Conservation (phyloP, 2,797 vertebrate genomes). For the Nyctalus aviator region DNA sequence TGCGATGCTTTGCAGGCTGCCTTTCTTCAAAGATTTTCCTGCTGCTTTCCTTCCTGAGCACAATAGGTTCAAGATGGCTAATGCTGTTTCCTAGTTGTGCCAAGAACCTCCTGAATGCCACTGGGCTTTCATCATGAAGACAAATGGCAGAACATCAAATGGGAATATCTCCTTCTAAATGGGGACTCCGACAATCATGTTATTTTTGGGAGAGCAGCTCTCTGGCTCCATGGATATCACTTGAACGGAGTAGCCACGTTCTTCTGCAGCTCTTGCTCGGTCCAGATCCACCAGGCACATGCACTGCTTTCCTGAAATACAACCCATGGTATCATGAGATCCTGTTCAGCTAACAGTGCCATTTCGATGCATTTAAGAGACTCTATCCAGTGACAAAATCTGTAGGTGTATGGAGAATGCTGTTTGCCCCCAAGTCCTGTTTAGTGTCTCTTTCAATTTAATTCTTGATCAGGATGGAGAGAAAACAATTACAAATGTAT, state of each 20-base stretch:
- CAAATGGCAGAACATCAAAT: conserved; percentile 46
- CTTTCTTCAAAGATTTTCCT: conserved; percentile 61
- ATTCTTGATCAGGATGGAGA: neutral
- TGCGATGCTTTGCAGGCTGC: conserved; percentile 69
- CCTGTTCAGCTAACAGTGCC: neutral
- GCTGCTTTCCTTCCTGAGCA: conserved; percentile 66
- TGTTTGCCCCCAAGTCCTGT: neutral
- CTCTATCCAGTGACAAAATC: rapidly evolving
- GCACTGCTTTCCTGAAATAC: conserved; percentile 91
- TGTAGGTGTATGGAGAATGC: neutral
- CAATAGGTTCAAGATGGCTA: conserved; percentile 64
- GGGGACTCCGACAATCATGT: conserved; percentile 94
- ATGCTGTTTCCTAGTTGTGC: conserved; percentile 60
- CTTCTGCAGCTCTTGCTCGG: conserved; percentile 95
- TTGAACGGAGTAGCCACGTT: conserved; percentile 90
- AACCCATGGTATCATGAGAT: conserved; percentile 53
- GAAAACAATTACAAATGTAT: neutral
- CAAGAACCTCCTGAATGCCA: conserved; percentile 70
- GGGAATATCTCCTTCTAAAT: conserved; percentile 68
- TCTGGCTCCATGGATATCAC: conserved; percentile 98
- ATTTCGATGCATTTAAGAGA: neutral
- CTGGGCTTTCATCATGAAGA: conserved; percentile 47
- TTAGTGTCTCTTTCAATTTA: neutral
- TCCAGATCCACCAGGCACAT: conserved; percentile 99
- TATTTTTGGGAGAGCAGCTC: conserved; percentile 98